These are phyloP conservation scores for Palloptera scutellata DNA, from an alignment of 2,888 invertebrate genomes.

Conservation along the genomic window DNA sequence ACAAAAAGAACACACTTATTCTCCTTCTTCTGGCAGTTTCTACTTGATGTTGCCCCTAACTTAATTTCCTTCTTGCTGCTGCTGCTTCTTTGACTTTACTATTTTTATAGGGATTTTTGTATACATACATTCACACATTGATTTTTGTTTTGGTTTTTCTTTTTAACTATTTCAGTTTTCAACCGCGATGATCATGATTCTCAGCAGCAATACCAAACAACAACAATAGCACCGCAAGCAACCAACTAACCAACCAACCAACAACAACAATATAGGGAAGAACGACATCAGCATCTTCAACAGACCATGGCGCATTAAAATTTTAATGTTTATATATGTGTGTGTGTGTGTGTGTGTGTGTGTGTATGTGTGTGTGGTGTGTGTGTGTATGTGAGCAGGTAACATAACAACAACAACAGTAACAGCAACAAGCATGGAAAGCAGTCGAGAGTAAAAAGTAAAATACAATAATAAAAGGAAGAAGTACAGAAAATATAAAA, in stretches of 20 bases:
- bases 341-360: neutral
- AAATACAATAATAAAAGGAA: constrained; percentile 8
- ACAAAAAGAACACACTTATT: no score
- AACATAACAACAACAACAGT: neutral
- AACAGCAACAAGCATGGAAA: neutral
- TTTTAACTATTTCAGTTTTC: neutral
- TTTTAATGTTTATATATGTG: constrained; percentile 26
- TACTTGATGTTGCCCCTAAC: no score
- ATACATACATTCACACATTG: neutral
- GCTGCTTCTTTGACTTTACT: no score
- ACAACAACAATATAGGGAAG: neutral
- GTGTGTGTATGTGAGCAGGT: neutral
- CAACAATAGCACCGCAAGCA: neutral
- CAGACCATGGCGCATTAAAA: constrained; percentile 41
- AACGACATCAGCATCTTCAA: constrained; percentile 34
- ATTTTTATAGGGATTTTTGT: neutral
- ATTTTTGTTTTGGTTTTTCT: neutral
- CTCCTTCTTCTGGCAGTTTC: no score
- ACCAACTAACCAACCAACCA: neutral
- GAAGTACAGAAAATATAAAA: no score
- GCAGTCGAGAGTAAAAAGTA: constrained; percentile 18
- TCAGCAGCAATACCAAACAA: constrained; percentile 1
- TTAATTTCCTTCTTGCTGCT: no score
- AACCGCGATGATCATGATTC: neutral
- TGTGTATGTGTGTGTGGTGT: neutral